Percentiles rank a stretch among this genome's conserved stretches.
These are phyloP conservation scores for Ictalurus punctatus DNA, from an alignment of 2,113 vertebrate species.

Conservation along the genomic window DNA sequence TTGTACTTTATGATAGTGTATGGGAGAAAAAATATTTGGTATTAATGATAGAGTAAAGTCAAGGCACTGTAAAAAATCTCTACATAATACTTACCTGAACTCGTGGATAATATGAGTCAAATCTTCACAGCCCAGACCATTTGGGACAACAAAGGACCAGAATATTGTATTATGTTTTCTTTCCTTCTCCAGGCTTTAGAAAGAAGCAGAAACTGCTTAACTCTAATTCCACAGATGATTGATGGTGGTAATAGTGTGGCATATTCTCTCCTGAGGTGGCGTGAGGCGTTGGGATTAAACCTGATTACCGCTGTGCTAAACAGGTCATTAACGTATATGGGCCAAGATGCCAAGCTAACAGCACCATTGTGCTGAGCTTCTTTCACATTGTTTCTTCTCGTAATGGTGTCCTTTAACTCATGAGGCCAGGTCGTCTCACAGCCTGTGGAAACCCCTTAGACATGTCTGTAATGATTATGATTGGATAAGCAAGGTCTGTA, in stretches of 20 bases:
- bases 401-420: constrained; percentile 6
- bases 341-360: constrained; percentile 42
- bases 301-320: constrained; percentile 49
- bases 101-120: constrained; percentile 5
- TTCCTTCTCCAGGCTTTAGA: constrained; percentile 13
- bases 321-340: constrained; percentile 52
- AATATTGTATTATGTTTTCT: constrained; percentile 16
- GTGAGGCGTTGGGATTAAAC: constrained; percentile 47
- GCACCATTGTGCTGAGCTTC: constrained; percentile 15
- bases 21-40: background rate
- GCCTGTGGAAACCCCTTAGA: background rate
- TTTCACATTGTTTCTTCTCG: constrained; percentile 13
- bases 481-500: background rate
- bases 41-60: background rate
- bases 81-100: constrained; percentile 4
- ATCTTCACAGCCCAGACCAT: constrained; percentile 7
- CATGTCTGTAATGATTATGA: background rate
- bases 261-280: constrained; percentile 42
- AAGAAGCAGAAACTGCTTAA: constrained; percentile 24
- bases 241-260: constrained; percentile 45
- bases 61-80: background rate
- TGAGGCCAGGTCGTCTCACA: background rate
- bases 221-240: constrained; percentile 47
- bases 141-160: constrained; percentile 8
- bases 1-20: background rate